A percentile compares a stretch with the other conserved stretches of the same genome.
phyloP scores from a whole-genome alignment of 37 sponge, comb jelly and placozoan species.

The Diacarnus erythraeanus region DNA sequence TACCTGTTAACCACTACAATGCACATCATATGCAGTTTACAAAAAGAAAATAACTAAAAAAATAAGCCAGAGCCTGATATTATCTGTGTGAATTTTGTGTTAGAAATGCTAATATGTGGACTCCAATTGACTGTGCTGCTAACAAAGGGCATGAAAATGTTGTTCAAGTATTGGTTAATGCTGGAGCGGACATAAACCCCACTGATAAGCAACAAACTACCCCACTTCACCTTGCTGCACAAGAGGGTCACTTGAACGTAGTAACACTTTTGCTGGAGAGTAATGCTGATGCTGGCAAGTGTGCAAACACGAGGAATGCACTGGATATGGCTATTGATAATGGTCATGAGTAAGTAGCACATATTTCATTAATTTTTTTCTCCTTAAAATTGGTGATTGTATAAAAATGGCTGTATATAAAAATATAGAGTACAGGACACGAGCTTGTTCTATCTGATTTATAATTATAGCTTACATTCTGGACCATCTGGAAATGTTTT shows the following conservation, averaged over 20 bases:
- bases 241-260: conserved; percentile 58
- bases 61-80: too few species aligned
- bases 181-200: conserved; percentile 69
- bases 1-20: too few species aligned
- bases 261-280: conserved; percentile 62
- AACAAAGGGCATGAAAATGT: conserved; percentile 38
- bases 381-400: too few species aligned
- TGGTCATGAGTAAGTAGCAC: conserved; percentile 64
- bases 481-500: too few species aligned
- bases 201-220: conserved; percentile 70
- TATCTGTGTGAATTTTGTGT: conserved; percentile 13
- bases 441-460: too few species aligned
- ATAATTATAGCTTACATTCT: too few species aligned
- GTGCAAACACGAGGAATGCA: conserved; percentile 41
- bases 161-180: conserved; percentile 57
- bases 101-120: conserved; percentile 76
- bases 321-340: conserved; percentile 92
- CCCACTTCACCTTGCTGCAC: conserved; percentile 86
- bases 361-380: not conserved
- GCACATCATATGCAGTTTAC: too few species aligned
- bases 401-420: too few species aligned
- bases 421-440: too few species aligned
- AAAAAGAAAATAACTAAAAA: too few species aligned
- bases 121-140: conserved; percentile 86
- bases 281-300: conserved; percentile 58